Percentiles rank a stretch among this genome's conserved stretches.
Evolutionary conservation across 2,797 vertebrate species (phyloP).

Genomic region (Crocidura indochinensis): DNA sequence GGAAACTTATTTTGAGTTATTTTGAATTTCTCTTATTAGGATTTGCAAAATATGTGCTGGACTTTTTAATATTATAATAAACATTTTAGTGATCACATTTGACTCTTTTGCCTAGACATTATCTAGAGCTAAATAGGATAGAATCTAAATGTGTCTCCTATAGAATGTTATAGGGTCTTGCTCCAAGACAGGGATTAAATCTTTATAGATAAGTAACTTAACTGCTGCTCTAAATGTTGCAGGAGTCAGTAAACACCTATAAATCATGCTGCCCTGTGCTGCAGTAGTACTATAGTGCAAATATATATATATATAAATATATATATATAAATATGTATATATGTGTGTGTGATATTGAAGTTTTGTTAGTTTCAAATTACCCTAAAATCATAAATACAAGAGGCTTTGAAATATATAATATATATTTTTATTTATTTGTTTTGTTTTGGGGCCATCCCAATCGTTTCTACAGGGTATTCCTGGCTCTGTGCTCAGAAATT

Average conservation of each 20-base stretch:
- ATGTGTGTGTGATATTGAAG: neutral
- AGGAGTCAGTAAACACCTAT: conserved; percentile 47
- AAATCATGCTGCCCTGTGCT: neutral
- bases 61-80: conserved; percentile 14
- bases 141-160: conserved; percentile 16
- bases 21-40: neutral
- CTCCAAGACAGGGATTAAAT: neutral
- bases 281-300: neutral
- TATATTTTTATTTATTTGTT: no score
- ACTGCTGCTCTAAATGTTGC: conserved; percentile 1
- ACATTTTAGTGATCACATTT: neutral
- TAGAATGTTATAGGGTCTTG: neutral
- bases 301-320: conserved; percentile 47
- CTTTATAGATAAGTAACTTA: neutral
- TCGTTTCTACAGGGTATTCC: no score
- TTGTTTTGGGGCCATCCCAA: no score
- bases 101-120: conserved; percentile 26
- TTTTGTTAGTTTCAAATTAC: conserved; percentile 2
- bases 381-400: conserved; percentile 37
- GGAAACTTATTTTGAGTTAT: neutral
- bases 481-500: no score
- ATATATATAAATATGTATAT: no score
- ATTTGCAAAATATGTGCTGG: conserved; percentile 1
- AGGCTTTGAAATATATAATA: neutral
- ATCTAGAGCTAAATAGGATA: conserved; percentile 16